A percentile compares a stretch with the other conserved stretches of the same genome.
phyloP scores from a whole-genome alignment of 2,797 vertebrate genomes.

The Nyctibius grandis region DNA sequence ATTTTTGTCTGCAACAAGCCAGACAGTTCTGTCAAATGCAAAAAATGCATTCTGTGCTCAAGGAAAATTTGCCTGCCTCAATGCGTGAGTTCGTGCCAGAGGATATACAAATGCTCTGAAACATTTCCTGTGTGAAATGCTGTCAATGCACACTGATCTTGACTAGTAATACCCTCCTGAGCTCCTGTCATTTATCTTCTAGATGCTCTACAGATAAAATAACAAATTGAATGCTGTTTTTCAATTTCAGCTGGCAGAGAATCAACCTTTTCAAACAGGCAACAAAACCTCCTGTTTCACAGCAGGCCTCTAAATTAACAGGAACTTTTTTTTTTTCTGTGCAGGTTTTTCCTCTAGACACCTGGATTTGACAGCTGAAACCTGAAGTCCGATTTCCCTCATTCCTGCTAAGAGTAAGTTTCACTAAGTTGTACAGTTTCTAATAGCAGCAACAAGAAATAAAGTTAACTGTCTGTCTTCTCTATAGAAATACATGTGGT shows the following conservation, averaged over 20 bases:
- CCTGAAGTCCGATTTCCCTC: too few species aligned
- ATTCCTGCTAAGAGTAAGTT: neutral
- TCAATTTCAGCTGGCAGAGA: neutral
- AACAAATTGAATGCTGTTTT: neutral
- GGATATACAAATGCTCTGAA: too few species aligned
- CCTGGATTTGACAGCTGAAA: neutral
- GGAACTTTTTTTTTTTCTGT: too few species aligned
- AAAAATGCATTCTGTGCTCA: too few species aligned
- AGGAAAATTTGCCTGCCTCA: neutral
- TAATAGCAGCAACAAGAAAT: neutral
- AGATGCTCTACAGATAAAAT: too few species aligned
- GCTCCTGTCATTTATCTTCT: too few species aligned
- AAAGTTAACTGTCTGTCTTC: neutral
- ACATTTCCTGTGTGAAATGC: neutral
- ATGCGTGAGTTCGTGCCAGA: accelerated
- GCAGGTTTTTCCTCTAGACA: neutral
- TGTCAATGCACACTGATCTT: too few species aligned
- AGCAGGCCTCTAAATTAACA: neutral
- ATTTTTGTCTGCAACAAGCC: too few species aligned
- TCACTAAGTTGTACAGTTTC: neutral
- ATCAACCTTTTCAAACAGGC: neutral
- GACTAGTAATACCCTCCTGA: too few species aligned
- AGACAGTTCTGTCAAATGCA: too few species aligned
- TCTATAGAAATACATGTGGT: neutral
- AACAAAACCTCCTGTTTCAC: neutral